Conservation (phyloP, 1,140 invertebrate species). For the Hyphantria cunea region DNA sequence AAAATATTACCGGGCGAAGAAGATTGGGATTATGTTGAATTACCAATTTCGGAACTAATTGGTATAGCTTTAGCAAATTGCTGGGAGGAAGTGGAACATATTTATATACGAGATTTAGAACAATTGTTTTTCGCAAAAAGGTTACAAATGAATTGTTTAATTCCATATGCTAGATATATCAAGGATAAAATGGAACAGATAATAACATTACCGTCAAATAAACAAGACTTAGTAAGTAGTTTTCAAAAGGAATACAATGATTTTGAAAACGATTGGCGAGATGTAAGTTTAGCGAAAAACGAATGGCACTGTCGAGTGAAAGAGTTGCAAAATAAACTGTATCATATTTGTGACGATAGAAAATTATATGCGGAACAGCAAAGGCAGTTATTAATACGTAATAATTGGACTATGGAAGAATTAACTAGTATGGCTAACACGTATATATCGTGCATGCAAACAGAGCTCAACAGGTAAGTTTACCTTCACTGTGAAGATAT, state of each 20-base stretch:
- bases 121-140: conserved; percentile 81
- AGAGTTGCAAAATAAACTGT: conserved; percentile 62
- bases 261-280: conserved; percentile 80
- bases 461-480: conserved; percentile 81
- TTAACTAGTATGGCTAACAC: conserved; percentile 79
- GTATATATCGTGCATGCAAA: conserved; percentile 81
- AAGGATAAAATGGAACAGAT: conserved; percentile 79
- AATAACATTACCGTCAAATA: conserved; percentile 79
- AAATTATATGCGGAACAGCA: conserved; percentile 79
- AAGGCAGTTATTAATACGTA: conserved; percentile 69
- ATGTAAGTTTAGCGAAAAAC: conserved; percentile 74
- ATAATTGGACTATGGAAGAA: conserved; percentile 81
- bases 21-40: conserved; percentile 79
- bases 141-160: conserved; percentile 73
- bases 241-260: conserved; percentile 83
- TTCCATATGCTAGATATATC: conserved; percentile 80
- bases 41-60: conserved; percentile 66
- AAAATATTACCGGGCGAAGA: conserved; percentile 75
- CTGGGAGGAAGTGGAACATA: conserved; percentile 82
- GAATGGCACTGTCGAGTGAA: conserved; percentile 76
- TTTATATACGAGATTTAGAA: conserved; percentile 80
- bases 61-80: conserved; percentile 73
- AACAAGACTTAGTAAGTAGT: conserved; percentile 78
- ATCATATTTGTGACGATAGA: conserved; percentile 81
- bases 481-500: too few relatives aligned